Base-by-base conservation (phyloP, 2,113 vertebrate species). In the Gulo gulo region DNA sequence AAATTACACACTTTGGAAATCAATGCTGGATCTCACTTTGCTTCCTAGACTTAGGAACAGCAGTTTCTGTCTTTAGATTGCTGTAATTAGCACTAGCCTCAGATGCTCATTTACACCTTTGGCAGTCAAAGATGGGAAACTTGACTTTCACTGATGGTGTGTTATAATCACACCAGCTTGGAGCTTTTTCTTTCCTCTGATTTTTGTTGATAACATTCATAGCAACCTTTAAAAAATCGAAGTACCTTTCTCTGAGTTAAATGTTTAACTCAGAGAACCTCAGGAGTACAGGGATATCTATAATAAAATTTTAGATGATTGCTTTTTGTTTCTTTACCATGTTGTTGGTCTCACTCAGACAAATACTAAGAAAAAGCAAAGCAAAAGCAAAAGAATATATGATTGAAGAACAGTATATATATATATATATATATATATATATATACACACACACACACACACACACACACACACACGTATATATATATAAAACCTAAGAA, bases 81-180 rank as follows among this genome's bases (percentile, higher is more conserved):
- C 73, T 95, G 88, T 88, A 98, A 97, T 98, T 98, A 98, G 36
- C 97, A 94, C 82, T 1, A 2, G 80, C 95, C 97, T 96, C 97
- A 98, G 94, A 98, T 96, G 98, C 97, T 98, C 98, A 96, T 98
- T 98, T 97, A 97, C 97, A 98, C 95, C 86, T 98, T 97, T 95
- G 98, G 69, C 97, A 89, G 94, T 65, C 6, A 63, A 73, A 82
- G 79, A 98, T 97, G 78, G 95, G 94, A 98, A 98, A 98, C 61
- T 18, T 83, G 97, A 97, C 73, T 34, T 79, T 94, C 91, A 96
- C 81, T 88, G 90, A 74, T 95, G 97, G 97, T 86, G 52, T 96
- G 45, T 96, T 98, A 98, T 97, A 98, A 91, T 97, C 95, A 96
- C 95, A 98, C 90, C 63, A 92, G 96, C 91, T 91, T 69, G n/a